Evolutionary conservation across 1,140 invertebrate genomes (phyloP).

Genomic region (Zeugodacus cucurbitae): DNA sequence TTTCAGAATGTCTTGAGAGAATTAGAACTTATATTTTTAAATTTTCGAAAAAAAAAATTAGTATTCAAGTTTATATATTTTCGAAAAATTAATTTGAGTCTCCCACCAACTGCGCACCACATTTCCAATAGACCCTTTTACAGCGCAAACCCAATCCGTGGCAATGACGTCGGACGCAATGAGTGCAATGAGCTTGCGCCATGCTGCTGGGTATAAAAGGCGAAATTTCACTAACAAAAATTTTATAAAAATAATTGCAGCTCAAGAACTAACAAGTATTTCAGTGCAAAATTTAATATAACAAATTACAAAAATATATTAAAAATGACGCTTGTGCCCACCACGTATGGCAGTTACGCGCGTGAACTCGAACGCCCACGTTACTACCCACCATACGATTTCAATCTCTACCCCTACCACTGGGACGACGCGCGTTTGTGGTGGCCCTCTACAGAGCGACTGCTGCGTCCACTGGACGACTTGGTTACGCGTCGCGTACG

Average conservation of each 20-base stretch:
- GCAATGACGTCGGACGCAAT: conserved; percentile 2
- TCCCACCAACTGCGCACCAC: background rate
- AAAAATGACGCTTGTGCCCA: conserved; percentile 58
- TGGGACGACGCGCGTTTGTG: conserved; percentile 60
- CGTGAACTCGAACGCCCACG: conserved; percentile 58
- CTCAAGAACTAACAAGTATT: background rate
- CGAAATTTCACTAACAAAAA: background rate
- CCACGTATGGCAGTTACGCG: conserved; percentile 57
- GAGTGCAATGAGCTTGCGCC: background rate
- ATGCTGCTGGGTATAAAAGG: background rate
- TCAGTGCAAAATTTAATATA: background rate
- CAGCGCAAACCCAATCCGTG: background rate
- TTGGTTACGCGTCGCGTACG: conserved; percentile 57
- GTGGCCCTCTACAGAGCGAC: conserved; percentile 49
- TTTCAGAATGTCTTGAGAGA: too few relatives aligned
- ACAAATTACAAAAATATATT: background rate
- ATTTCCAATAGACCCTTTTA: background rate
- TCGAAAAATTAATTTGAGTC: too few relatives aligned
- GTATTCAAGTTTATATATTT: too few relatives aligned
- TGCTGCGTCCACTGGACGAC: conserved; percentile 55
- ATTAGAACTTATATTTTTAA: too few relatives aligned
- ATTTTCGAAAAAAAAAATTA: too few relatives aligned
- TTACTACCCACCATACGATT: conserved; percentile 58
- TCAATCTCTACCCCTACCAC: conserved; percentile 56
- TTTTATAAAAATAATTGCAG: background rate